Evolutionary conservation across 2,888 invertebrate species (phyloP), one percentile per base, ranked within the genome.

Genomic region (Athetis lepigone): DNA sequence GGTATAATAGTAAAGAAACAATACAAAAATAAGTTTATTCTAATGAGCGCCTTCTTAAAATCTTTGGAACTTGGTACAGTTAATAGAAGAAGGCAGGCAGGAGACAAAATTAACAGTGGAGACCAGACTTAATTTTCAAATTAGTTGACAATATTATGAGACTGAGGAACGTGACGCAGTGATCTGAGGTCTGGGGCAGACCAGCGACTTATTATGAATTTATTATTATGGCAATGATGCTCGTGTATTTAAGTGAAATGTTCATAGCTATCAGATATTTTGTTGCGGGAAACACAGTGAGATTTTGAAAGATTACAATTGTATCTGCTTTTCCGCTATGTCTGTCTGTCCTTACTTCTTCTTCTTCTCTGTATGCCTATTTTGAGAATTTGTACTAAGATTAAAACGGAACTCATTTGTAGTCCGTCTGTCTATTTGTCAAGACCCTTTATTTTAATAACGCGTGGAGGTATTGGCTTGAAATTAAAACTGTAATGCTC

Each of bases 81-180:
- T 55, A 68, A 68, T 73, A 51, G 33, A 55, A 68, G 39, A 54
- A 11, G 13, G 33, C 13, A n/a, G 19, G 23, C 43, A 23, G 27
- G 46, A 47, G 57, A 73, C 54, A 54, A 23, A 51, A 67, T 62
- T 36, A 73, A 57, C 60, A 58, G 46, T 43, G 49, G 33, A 45
- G 60, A 43, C 56, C 23, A 27, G 46, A 55, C 47, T 73, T 77
- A 51, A 73, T 73, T 66, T 66, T 51, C 33, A 66, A 73, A 73
- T 73, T 77, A 73, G 66, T 72, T 57, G 77, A 77, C 73, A 77
- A 77, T 33, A 33, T 73, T 72, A 73, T 46, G 55, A 72, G 54
- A 65, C 50, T 43, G 19, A 43, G 46, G 52, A 61, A 56, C 55
- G 49, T 50, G 54, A 39, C n/a, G 49, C 52, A 13, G 18, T 5